These are phyloP conservation scores for Ahaetulla prasina DNA, from an alignment of 2,113 vertebrate genomes.

Conservation along the genomic window DNA sequence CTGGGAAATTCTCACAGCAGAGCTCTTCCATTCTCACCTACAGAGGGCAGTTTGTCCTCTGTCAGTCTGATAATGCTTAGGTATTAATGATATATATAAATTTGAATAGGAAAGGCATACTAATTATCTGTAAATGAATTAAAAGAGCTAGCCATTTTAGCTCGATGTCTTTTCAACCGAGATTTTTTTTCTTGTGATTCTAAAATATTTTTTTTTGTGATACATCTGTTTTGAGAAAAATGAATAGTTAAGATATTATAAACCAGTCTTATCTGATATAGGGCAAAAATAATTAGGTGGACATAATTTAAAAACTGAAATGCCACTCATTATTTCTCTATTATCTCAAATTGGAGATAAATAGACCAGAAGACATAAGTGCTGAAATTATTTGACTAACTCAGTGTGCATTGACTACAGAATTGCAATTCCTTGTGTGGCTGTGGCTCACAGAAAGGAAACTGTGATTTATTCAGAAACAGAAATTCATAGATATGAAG, in stretches of 20 bases:
- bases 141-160: neutral
- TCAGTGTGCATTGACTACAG: neutral
- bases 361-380: neutral
- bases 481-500: neutral
- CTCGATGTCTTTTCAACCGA: neutral
- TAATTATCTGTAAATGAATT: neutral
- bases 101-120: neutral
- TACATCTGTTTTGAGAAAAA: neutral
- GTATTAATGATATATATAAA: neutral
- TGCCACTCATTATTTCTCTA: neutral
- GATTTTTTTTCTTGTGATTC: neutral
- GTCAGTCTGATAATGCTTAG: neutral
- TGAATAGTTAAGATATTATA: neutral
- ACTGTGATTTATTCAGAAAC: neutral
- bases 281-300: neutral
- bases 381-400: neutral
- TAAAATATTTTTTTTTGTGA: neutral
- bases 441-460: neutral
- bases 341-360: neutral
- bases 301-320: neutral
- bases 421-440: neutral
- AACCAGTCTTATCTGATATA: neutral
- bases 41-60: slow-evolving; percentile 5
- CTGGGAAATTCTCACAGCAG: neutral
- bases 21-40: neutral